Base-by-base conservation (phyloP, 2,797 vertebrate genomes). In the Xiphophorus birchmanni region DNA sequence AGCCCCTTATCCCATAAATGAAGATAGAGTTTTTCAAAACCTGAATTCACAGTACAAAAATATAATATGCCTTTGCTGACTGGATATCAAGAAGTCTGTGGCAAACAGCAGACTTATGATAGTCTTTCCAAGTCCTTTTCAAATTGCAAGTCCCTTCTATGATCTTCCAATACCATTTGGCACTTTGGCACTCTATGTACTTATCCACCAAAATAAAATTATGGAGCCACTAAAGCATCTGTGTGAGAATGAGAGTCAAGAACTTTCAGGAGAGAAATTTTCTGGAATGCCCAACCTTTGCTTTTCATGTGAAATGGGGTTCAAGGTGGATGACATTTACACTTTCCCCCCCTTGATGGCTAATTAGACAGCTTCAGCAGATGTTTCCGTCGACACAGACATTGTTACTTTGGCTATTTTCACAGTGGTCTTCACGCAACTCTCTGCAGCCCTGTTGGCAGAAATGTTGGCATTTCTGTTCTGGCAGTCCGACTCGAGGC, bases 381-480 rank as follows among this genome's bases (percentile, higher is more conserved):
- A 98, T 1, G 98, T 99, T 94, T 99, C 99, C n/a, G 98, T 99
- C 32, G 99, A 99, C 86, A 99, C 99, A 84, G 99, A 99, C 97
- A 99, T 99, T 83, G 99, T 99, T 91, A 99, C 98, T 98, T 99
- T 99, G 97, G 98, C 99, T 90, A 99, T 99, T 97, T 99, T 99
- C 96, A 99, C 98, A 91, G 99, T 99, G 96, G 97, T 99, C 96
- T 99, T 99, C 94, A 99, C 99, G 80, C 98, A 99, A 94, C 97
- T 99, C 90, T 99, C 98, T 0, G 99, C 97, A 21, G 98, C 99
- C 94, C 97, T 96, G 90, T 98, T 96, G 89, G 97, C 97, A 2
- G 97, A 97, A 77, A 98, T 97, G 94, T 97, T 96, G 75, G 95
- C 91, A 0, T 97, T 95, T 90, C 97, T 97, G 94, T 98, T 98